phyloP scores from a whole-genome alignment of 2,113 vertebrate genomes.

The Rhinoderma darwinii region DNA sequence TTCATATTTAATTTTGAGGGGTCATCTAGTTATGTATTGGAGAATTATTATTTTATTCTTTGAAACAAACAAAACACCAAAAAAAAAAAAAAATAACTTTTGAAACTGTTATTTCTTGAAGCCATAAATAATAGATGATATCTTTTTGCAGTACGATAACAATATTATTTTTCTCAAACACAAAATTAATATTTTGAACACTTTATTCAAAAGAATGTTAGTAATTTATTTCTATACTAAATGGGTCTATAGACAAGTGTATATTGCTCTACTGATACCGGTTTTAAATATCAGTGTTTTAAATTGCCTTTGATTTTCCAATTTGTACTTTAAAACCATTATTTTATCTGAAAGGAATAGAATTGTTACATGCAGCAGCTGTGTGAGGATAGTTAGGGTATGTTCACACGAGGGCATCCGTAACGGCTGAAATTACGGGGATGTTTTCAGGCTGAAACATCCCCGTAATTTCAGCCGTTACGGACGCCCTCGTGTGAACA shows the following conservation, averaged over 20 bases:
- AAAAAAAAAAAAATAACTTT: no score
- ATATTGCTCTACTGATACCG: constrained; percentile 42
- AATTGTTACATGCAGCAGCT: constrained; percentile 28
- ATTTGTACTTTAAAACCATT: constrained; percentile 42
- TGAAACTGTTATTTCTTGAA: neutral
- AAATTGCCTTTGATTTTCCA: constrained; percentile 52
- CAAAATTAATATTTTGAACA: neutral
- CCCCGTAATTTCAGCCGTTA: no score
- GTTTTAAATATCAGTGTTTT: constrained; percentile 29
- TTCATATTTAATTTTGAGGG: no score
- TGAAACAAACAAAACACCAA: no score
- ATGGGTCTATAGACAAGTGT: constrained; percentile 28
- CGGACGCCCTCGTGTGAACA: no score
- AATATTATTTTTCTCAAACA: neutral
- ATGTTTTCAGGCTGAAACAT: no score
- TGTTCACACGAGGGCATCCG: no score
- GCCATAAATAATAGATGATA: neutral
- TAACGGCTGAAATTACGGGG: no score
- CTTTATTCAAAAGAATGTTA: constrained; percentile 17
- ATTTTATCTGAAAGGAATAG: constrained; percentile 35
- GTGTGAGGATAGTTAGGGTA: constrained; percentile 14
- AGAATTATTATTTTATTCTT: no score
- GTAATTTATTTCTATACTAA: neutral
- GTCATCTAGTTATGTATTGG: no score
- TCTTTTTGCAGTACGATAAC: no score